Conservation (phyloP, 2,797 vertebrate genomes). For the Aselliscus stoliczkanus region DNA sequence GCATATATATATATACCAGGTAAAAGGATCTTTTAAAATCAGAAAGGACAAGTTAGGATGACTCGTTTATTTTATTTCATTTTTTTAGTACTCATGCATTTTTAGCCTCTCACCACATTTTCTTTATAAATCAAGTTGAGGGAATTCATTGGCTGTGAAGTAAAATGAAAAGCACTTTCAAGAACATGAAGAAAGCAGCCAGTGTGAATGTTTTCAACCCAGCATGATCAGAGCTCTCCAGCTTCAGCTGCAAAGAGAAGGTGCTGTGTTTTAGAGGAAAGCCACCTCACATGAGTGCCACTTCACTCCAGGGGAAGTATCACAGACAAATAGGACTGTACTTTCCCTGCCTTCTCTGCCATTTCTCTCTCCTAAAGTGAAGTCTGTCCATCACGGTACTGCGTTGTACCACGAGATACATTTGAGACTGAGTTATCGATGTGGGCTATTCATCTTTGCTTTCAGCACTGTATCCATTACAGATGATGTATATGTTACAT, state of each 20-base stretch:
- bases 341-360: background rate
- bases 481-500: background rate
- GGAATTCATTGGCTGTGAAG: conserved; percentile 27
- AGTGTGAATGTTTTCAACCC: conserved; percentile 27
- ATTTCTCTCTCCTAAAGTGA: background rate
- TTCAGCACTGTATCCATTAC: background rate
- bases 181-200: conserved; percentile 21
- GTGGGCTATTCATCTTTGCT: background rate
- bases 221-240: background rate
- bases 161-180: conserved; percentile 42
- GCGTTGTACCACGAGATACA: background rate
- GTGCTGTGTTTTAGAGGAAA: background rate
- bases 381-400: background rate
- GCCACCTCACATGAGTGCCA: background rate
- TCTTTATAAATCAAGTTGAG: conserved; percentile 16
- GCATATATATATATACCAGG: conserved; percentile 39
- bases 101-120: conserved; percentile 37
- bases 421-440: background rate
- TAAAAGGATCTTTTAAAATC: conserved; percentile 58
- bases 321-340: background rate
- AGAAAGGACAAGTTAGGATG: conserved; percentile 60
- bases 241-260: background rate
- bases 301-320: background rate
- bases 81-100: conserved; percentile 32
- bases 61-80: background rate